Base-by-base conservation (phyloP, 2,888 invertebrate genomes). In the Zhuqinia jingwanae region DNA sequence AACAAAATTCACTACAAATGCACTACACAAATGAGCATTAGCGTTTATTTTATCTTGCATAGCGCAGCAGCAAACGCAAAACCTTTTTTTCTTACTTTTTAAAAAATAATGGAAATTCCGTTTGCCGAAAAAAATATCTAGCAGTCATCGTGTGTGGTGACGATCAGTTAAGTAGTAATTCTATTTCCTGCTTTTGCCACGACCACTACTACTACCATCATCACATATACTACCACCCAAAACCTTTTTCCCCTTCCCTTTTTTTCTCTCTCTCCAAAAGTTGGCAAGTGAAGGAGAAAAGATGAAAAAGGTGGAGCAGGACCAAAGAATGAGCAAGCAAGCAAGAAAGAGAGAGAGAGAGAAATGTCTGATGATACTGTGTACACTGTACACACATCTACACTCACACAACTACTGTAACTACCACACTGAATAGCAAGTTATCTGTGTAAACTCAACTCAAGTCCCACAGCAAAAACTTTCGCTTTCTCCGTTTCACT, bases 121-220 rank as follows among this genome's bases (percentile, higher is more conserved):
- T 25, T 58, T 58, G 2, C 58, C 13, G 3, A 58, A 6, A 25
- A 58, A 15, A 15, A 11, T 45, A 70, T 45, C 20, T 53, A 36
- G 36, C 15, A 11, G 56, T 73, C 73, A n/a, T n/a, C n/a, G n/a
- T n/a, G n/a, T n/a, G n/a, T n/a, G n/a, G 25, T 22, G 42, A 77
- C 60, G 58, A 60, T 75, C 53, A 75, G 27, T 50, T 75, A 75
- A 75, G 50, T 75, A 50, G 73, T 75, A 75, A 75, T 75, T 53
- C 53, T 30, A 75, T 53, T 75, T 75, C 73, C 73, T 75, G 27
- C 73, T 53, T n/a, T n/a, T n/a, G n/a, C n/a, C n/a, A n/a, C n/a
- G n/a, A n/a, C n/a, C n/a, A n/a, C n/a, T n/a, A n/a, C n/a, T n/a
- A n/a, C 68, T 42, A 47, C 68, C 68, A 68, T 20, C 68, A 60